Conservation (phyloP, 2,113 vertebrate species). For the Sebastes schlegelii region DNA sequence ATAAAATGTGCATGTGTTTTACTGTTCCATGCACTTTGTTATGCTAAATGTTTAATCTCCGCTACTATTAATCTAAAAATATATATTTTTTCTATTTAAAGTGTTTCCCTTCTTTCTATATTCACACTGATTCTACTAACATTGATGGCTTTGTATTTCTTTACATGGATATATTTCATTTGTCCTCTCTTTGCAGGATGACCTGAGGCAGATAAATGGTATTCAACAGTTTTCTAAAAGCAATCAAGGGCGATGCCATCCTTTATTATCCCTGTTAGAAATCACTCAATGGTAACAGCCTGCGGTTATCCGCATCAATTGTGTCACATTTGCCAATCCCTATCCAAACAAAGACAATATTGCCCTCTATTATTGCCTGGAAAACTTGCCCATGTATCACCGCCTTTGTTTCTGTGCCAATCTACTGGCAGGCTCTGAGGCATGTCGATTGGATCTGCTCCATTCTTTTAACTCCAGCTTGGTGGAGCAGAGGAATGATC, state of each 20-base stretch:
- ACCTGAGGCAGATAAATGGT: slow-evolving; percentile 10
- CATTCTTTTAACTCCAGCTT: slow-evolving; percentile 44
- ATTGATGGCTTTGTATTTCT: slow-evolving; percentile 8
- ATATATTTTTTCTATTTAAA: not conserved
- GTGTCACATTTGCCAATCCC: slow-evolving; percentile 34
- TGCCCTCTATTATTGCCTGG: slow-evolving; percentile 44
- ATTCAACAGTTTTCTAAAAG: slow-evolving; percentile 18
- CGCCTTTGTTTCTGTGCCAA: slow-evolving; percentile 51
- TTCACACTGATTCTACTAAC: no score
- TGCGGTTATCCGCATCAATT: slow-evolving; percentile 34
- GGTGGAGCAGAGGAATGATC: slow-evolving; percentile 49
- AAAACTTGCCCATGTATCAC: slow-evolving; percentile 50
- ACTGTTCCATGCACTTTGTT: not conserved
- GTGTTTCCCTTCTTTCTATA: not conserved
- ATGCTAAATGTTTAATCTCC: not conserved
- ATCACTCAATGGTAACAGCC: slow-evolving; percentile 46
- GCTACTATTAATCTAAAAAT: not conserved
- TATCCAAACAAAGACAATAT: slow-evolving; percentile 62
- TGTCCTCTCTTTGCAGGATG: not conserved
- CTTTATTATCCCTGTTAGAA: slow-evolving; percentile 40
- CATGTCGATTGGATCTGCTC: slow-evolving; percentile 48
- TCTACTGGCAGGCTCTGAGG: slow-evolving; percentile 43
- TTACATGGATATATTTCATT: not conserved
- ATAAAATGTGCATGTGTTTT: not conserved
- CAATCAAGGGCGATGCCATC: slow-evolving; percentile 6